phyloP scores from a whole-genome alignment of 2,113 vertebrate species.

The Actenoides lindsayi region DNA sequence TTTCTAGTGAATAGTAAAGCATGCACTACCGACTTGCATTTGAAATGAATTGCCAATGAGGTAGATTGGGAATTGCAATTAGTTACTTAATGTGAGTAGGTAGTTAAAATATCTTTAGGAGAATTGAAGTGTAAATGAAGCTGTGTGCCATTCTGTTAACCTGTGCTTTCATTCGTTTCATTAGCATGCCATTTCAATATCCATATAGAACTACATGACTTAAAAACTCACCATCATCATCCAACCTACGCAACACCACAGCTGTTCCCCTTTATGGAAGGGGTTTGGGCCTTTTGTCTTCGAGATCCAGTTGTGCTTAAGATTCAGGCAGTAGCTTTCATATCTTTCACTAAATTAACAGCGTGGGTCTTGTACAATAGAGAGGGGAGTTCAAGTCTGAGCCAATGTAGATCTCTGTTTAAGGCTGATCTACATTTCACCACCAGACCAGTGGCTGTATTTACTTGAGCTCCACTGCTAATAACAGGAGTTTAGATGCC shows the following conservation, averaged over 20 bases:
- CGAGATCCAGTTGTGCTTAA: not conserved
- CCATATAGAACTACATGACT: not conserved
- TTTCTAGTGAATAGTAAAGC: slow-evolving; percentile 34
- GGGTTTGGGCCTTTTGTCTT: not conserved
- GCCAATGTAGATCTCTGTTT: not conserved
- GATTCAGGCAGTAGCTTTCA: not conserved
- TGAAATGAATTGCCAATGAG: slow-evolving; percentile 54
- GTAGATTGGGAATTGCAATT: slow-evolving; percentile 48
- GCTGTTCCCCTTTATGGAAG: not conserved
- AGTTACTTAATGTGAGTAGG: slow-evolving; percentile 49
- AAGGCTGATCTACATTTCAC: not conserved
- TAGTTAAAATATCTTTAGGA: slow-evolving; percentile 45
- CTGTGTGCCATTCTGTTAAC: slow-evolving; percentile 16
- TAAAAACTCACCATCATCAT: not conserved
- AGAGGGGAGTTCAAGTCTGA: not conserved
- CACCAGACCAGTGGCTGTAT: not conserved
- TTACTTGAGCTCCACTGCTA: not conserved
- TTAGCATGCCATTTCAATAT: not conserved
- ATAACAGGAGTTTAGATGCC: not conserved
- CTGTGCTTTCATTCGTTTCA: slow-evolving; percentile 8
- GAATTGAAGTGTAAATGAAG: slow-evolving; percentile 49
- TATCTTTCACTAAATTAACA: not conserved
- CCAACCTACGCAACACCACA: not conserved
- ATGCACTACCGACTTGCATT: slow-evolving; percentile 9
- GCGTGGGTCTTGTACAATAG: not conserved